phyloP scores from a whole-genome alignment of 2,797 vertebrate species.

The Anolis apletophallus region DNA sequence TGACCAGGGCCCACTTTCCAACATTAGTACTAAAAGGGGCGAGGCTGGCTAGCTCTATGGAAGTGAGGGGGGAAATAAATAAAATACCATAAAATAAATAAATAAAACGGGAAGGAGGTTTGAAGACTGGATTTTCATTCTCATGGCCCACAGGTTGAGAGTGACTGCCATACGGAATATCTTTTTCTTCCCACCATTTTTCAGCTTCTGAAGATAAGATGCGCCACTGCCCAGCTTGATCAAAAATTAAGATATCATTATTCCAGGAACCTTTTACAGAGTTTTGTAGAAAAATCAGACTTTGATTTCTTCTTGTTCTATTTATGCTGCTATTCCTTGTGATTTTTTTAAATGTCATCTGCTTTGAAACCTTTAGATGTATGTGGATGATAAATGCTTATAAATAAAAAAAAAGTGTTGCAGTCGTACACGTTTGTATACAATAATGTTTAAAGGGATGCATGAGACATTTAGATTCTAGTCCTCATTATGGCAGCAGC shows the following conservation, averaged over 20 bases:
- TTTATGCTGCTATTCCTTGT: background rate
- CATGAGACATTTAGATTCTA: slow-evolving; percentile 75
- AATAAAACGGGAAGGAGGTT: no score
- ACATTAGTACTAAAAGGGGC: no score
- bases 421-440: slow-evolving; percentile 34
- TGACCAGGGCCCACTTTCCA: no score
- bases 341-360: background rate
- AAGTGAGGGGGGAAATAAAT: no score
- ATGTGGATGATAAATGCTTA: no score
- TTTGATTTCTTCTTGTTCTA: background rate
- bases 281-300: background rate
- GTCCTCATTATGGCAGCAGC: slow-evolving; percentile 58
- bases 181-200: no score
- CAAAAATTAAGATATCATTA: background rate
- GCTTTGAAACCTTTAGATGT: background rate
- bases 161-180: background rate
- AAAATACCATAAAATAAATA: no score
- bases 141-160: no score
- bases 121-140: no score
- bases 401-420: no score
- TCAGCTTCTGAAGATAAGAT: background rate
- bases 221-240: no score
- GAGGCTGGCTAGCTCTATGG: no score
- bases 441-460: slow-evolving; percentile 61
- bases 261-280: background rate